Percentiles rank a stretch among this genome's conserved stretches.
These are phyloP conservation scores for Hycleus phaleratus DNA, from an alignment of 1,140 invertebrate species.

Conservation along the genomic window DNA sequence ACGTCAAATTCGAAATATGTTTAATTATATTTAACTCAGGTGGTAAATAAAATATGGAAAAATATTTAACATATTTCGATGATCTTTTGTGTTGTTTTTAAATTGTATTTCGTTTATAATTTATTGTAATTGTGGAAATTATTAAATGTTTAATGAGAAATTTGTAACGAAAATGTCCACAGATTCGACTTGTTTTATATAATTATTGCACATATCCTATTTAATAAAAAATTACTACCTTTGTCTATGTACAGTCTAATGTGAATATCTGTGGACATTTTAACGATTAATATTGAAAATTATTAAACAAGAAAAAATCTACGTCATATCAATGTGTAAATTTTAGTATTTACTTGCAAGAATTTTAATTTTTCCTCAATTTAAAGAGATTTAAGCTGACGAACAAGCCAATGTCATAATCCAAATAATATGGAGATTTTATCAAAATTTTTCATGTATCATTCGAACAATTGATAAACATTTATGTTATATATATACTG, in stretches of 20 bases:
- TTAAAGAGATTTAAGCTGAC: too few species aligned
- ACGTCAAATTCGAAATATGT: constrained; percentile 18
- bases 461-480: background rate
- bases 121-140: constrained; percentile 11
- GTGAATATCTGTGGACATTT: constrained; percentile 29
- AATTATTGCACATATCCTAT: constrained; percentile 13
- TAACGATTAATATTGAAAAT: background rate
- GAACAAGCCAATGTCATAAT: too few species aligned
- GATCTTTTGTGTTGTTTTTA: background rate
- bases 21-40: constrained; percentile 19
- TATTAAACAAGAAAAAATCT: constrained; percentile 17
- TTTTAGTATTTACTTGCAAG: constrained; percentile 10
- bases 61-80: constrained; percentile 16
- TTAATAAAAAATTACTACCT: background rate
- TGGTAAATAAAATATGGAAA: constrained; percentile 7
- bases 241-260: constrained; percentile 3
- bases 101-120: background rate
- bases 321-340: constrained; percentile 36
- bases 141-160: constrained; percentile 2
- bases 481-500: background rate
- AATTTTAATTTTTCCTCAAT: constrained; percentile 6
- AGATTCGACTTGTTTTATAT: constrained; percentile 13
- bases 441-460: background rate
- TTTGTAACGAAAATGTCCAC: constrained; percentile 15
- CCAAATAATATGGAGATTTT: background rate